Base-by-base conservation (phyloP, 1,140 invertebrate genomes). In the Limonius californicus region DNA sequence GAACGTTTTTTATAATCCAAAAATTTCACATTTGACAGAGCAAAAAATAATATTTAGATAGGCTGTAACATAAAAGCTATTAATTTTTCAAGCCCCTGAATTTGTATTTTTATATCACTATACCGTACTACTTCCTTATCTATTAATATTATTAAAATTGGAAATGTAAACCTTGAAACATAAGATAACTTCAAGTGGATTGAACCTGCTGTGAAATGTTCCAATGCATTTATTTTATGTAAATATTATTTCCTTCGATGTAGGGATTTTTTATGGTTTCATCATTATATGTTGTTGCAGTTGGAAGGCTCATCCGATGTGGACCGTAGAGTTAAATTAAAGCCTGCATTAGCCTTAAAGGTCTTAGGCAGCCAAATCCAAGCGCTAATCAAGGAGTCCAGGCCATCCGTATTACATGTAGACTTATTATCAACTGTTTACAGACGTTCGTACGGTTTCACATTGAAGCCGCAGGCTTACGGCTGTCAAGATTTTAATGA, bases 301-400 rank as follows among this genome's bases (percentile, higher is more conserved):
- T 82, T 85, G 43, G 81, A 83, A 59, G 83, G 85, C 21, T 74
- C 78, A 15, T 64, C 72, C 9, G 81, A 83, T 63, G 84, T 83
- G 9, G 84, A 85, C 62, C 78, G 84, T 35, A 77, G 75, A 54
- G 80, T 87, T 32, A 80, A 77, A 30, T 71, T 87, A 19, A 86
- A 83, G 0, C 73, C 79, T 43, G 76, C 78, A 47, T 78, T 83
- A 62, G 79, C 82, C 32, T 63, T 85, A 12, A 78, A 78, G 21
- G 80, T 86, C 18, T 71, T 87, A 4, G 80, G 79, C 6, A 78
- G 82, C 39, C 85, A 87, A 69, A 78, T 87, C 23, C 68, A 74
- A 0, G 78, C 78, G 54, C 64, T 87, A 21, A 76, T 86, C 1
- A 72, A 73, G 19, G 76, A 75, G 23, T 68, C 74, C 0, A 77